Conservation (phyloP, 1,140 invertebrate species). For the Diabrotica virgifera region DNA sequence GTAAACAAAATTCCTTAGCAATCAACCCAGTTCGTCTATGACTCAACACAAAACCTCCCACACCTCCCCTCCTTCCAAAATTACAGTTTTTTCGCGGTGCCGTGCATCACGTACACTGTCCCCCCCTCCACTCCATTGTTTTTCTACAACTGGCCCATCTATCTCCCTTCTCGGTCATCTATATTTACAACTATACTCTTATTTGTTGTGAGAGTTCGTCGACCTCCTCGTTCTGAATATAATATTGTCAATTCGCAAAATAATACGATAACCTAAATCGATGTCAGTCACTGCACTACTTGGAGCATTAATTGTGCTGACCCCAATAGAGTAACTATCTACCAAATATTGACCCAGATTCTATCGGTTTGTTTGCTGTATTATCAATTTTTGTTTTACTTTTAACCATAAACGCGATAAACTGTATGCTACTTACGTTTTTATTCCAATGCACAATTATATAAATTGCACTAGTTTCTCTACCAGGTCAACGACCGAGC, state of each 20-base stretch:
- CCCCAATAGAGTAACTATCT: conserved; percentile 20
- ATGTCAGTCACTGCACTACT: conserved; percentile 21
- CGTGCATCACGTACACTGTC: too few species aligned
- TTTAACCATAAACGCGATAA: neutral
- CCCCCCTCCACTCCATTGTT: too few species aligned
- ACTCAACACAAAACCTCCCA: too few species aligned
- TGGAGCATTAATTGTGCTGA: conserved; percentile 25
- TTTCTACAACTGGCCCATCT: too few species aligned
- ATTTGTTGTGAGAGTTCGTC: too few species aligned
- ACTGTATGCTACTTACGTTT: conserved; percentile 32
- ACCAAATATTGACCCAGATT: conserved; percentile 9
- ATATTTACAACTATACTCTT: too few species aligned
- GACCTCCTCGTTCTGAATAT: too few species aligned
- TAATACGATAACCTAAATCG: conserved; percentile 15
- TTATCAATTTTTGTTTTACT: conserved; percentile 13
- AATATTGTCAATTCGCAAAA: neutral
- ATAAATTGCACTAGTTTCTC: conserved; percentile 22
- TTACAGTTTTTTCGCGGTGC: too few species aligned
- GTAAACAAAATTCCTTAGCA: too few species aligned
- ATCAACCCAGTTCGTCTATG: too few species aligned
- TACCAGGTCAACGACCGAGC: conserved; percentile 21
- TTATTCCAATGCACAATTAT: conserved; percentile 28
- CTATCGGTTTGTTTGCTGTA: conserved; percentile 1
- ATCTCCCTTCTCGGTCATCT: too few species aligned
- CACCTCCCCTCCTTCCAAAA: too few species aligned